phyloP scores from a whole-genome alignment of 2,797 vertebrate species.

The Helostoma temminkii region DNA sequence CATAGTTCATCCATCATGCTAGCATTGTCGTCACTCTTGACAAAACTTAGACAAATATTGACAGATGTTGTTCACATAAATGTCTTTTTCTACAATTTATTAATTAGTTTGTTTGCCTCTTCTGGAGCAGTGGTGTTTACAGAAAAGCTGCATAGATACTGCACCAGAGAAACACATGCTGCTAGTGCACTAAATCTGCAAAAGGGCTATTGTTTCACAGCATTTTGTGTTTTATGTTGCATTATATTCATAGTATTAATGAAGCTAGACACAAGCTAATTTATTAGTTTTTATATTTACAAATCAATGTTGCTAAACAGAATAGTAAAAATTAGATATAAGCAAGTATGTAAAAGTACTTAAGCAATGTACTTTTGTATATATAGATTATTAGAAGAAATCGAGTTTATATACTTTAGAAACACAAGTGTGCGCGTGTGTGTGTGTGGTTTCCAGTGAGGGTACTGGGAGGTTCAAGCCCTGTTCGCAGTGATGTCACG shows the following conservation, averaged over 20 bases:
- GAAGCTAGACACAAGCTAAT: neutral
- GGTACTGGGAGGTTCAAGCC: conserved; percentile 51
- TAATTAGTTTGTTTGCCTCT: neutral
- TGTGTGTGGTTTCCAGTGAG: conserved; percentile 49
- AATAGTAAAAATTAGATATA: neutral
- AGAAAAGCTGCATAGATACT: neutral
- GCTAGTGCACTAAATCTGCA: neutral
- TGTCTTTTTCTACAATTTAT: neutral
- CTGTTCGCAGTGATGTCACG: conserved; percentile 84
- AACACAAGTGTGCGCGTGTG: conserved; percentile 26
- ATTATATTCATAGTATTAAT: neutral
- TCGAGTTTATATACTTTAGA: neutral
- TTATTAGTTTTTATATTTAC: neutral
- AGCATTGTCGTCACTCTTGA: neutral
- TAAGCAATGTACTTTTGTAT: conserved; percentile 5
- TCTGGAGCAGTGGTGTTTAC: neutral
- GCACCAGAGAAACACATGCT: too few species aligned
- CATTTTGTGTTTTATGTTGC: neutral
- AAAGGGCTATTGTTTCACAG: neutral
- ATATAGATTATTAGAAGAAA: conserved; percentile 3
- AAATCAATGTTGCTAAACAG: neutral
- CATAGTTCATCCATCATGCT: neutral
- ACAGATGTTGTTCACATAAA: conserved; percentile 4
- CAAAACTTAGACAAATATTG: neutral
- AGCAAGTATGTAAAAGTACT: too few species aligned